phyloP scores from a whole-genome alignment of 2,113 vertebrate species.

The Lynx canadensis region DNA sequence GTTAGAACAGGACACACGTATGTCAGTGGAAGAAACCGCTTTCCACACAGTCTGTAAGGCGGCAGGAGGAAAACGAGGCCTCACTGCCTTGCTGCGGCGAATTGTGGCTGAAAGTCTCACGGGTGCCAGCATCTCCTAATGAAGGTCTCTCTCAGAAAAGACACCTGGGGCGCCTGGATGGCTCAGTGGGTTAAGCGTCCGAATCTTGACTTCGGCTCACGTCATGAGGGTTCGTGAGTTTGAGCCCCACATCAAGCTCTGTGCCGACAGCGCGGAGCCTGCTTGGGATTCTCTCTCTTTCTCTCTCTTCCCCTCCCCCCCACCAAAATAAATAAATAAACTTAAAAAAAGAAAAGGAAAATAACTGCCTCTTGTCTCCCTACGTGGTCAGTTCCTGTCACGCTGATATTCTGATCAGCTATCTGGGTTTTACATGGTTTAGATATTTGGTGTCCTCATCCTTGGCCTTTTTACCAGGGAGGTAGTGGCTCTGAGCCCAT shows the following conservation, averaged over 20 bases:
- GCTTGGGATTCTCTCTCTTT: too few relatives aligned
- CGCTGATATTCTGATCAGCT: not conserved
- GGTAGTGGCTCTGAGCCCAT: not conserved
- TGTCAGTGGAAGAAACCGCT: not conserved
- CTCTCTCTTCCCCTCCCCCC: too few relatives aligned
- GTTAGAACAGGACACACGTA: not conserved
- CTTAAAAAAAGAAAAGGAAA: too few relatives aligned
- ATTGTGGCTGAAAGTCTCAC: fast-evolving
- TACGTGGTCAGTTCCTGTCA: too few relatives aligned
- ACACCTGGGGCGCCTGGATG: not conserved
- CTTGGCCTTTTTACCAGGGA: not conserved
- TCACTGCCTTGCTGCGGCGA: fast-evolving
- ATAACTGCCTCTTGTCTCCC: not conserved
- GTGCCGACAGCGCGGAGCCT: too few relatives aligned
- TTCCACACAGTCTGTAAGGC: fast-evolving
- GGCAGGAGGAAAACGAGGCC: fast-evolving
- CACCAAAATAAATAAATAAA: too few relatives aligned
- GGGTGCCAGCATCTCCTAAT: fast-evolving
- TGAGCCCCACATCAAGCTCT: too few relatives aligned
- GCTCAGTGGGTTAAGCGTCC: too few relatives aligned
- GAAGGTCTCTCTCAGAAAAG: not conserved
- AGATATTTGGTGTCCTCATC: not conserved
- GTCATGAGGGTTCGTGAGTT: too few relatives aligned
- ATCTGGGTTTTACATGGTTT: not conserved
- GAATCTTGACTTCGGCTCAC: too few relatives aligned